These are phyloP conservation scores for Autographa gamma DNA, from an alignment of 2,888 invertebrate genomes.

Conservation along the genomic window DNA sequence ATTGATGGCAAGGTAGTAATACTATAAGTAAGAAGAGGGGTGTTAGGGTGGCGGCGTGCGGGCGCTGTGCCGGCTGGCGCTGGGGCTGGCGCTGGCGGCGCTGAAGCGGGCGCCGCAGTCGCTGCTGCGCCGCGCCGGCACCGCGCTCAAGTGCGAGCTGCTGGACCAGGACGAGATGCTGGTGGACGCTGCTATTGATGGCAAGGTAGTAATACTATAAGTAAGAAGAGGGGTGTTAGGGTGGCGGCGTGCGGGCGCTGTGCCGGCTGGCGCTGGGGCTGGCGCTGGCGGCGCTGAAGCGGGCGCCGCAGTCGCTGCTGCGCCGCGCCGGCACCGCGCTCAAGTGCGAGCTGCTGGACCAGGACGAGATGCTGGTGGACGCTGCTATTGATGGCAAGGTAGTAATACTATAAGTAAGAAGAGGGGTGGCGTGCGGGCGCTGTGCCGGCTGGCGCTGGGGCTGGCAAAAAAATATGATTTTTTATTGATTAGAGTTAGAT, in stretches of 20 bases:
- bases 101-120: conserved; percentile 82
- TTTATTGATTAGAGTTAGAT: too few relatives aligned
- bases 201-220: too few relatives aligned
- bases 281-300: conserved; percentile 79
- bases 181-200: conserved; percentile 94
- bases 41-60: conserved; percentile 63
- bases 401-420: too few relatives aligned
- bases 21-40: too few relatives aligned
- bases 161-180: conserved; percentile 94
- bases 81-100: conserved; percentile 79
- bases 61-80: conserved; percentile 78
- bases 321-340: conserved; percentile 53
- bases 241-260: conserved; percentile 72
- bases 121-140: conserved; percentile 59
- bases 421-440: conserved; percentile 70
- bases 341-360: conserved; percentile 87
- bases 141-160: conserved; percentile 67
- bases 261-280: conserved; percentile 79
- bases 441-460: conserved; percentile 79
- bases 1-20: too few relatives aligned
- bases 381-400: conserved; percentile 94
- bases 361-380: conserved; percentile 94
- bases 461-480: conserved; percentile 60
- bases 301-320: conserved; percentile 80
- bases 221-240: conserved; percentile 52